Evolutionary conservation across 2,113 vertebrate species (phyloP).

Genomic region (Myodes glareolus): DNA sequence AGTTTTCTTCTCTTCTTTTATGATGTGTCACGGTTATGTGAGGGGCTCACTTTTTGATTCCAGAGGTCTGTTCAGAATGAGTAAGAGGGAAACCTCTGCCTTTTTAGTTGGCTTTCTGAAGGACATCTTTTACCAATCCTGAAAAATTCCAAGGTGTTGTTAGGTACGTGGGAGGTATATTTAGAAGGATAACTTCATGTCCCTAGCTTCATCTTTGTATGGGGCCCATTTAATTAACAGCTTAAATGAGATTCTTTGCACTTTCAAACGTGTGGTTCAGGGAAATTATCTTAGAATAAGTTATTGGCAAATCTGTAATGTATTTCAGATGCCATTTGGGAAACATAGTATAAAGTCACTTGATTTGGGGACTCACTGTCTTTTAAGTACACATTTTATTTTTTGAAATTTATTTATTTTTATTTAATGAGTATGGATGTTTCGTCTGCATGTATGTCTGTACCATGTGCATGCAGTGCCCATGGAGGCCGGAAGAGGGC

Average conservation of each 20-base stretch:
- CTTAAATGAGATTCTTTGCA: conserved; percentile 60
- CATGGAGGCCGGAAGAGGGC: background rate
- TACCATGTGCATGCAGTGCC: background rate
- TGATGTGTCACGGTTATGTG: background rate
- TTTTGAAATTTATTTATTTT: background rate
- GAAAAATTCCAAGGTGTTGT: conserved; percentile 20
- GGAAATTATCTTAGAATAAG: conserved; percentile 50
- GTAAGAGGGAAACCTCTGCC: background rate
- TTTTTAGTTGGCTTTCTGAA: conserved; percentile 29
- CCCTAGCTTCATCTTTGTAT: conserved; percentile 38
- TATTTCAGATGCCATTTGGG: conserved; percentile 50
- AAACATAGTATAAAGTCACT: conserved; percentile 60
- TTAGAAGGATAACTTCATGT: conserved; percentile 31
- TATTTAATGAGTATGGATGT: background rate
- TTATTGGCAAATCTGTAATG: conserved; percentile 29
- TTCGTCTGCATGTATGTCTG: background rate
- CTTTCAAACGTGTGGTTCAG: conserved; percentile 4
- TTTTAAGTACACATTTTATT: conserved; percentile 57
- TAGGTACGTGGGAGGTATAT: background rate
- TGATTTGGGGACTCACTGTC: conserved; percentile 13
- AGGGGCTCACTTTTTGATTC: conserved; percentile 46
- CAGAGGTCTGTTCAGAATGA: background rate
- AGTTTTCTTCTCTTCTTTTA: background rate
- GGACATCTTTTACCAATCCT: conserved; percentile 1
- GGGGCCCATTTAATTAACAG: conserved; percentile 61